Evolutionary conservation across 2,113 vertebrate genomes (phyloP).

Genomic region (Climacteris rufus): DNA sequence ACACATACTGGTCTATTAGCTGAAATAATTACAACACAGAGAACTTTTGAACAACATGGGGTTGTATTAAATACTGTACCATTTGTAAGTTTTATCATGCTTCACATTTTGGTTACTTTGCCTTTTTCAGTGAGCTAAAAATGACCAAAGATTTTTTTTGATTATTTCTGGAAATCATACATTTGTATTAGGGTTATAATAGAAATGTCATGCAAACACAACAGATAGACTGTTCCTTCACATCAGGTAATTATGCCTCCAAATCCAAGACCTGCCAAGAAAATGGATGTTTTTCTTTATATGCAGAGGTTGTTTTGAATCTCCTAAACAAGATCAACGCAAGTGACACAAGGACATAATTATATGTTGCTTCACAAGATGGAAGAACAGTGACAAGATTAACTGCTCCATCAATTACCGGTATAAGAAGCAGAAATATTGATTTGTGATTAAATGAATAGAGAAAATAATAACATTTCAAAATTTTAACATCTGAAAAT

Average conservation of each 20-base stretch:
- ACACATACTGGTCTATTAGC: not conserved
- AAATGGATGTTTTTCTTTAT: not conserved
- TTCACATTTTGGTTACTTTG: not conserved
- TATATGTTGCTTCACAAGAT: not conserved
- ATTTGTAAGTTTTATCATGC: not conserved
- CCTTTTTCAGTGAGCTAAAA: not conserved
- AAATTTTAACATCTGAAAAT: not conserved
- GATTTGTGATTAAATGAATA: conserved; percentile 8
- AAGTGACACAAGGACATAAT: conserved; percentile 1
- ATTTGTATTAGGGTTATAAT: not conserved
- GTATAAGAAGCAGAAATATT: not conserved
- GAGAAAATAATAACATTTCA: conserved; percentile 3
- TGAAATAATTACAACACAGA: not conserved
- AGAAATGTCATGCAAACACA: not conserved
- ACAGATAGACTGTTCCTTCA: not conserved
- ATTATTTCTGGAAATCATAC: not conserved
- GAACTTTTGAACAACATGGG: not conserved
- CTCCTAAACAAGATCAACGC: not conserved
- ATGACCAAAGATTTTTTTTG: not conserved
- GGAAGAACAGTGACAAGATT: not conserved
- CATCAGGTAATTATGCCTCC: not conserved
- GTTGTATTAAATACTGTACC: not conserved
- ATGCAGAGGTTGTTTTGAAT: not conserved
- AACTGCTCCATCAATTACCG: not conserved
- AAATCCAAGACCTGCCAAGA: not conserved